A percentile compares a stretch with the other conserved stretches of the same genome.
Conservation (phyloP, 1,140 invertebrate species). For the Pachypeltis micranthus region DNA sequence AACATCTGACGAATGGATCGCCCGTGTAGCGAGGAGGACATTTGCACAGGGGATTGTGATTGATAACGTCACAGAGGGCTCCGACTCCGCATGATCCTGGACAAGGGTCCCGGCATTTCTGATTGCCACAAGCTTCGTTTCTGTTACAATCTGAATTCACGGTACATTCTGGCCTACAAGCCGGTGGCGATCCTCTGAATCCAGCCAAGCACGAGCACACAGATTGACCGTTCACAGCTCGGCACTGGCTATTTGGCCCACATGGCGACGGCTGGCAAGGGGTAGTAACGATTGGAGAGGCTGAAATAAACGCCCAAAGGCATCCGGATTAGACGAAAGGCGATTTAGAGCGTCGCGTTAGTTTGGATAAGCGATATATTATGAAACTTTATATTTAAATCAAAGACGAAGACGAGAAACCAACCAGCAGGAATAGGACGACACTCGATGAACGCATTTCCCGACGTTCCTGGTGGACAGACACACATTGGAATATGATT, state of each 20-base stretch:
- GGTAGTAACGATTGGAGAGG: conserved; percentile 34
- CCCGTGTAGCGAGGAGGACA: conserved; percentile 46
- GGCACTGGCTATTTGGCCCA: conserved; percentile 63
- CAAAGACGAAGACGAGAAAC: too few relatives aligned
- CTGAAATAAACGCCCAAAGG: conserved; percentile 16
- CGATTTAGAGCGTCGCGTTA: too few relatives aligned
- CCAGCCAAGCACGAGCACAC: conserved; percentile 59
- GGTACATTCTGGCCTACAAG: conserved; percentile 60
- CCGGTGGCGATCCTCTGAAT: conserved; percentile 57
- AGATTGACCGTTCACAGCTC: conserved; percentile 53
- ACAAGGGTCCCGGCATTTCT: conserved; percentile 67
- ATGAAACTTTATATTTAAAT: too few relatives aligned
- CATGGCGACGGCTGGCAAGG: conserved; percentile 59
- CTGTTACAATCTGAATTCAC: conserved; percentile 58
- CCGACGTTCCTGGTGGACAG: conserved; percentile 37
- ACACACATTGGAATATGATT: conserved; percentile 40
- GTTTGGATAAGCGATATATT: too few relatives aligned
- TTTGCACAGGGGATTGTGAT: conserved; percentile 51
- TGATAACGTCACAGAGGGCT: conserved; percentile 53
- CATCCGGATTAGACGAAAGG: too few relatives aligned
- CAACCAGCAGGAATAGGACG: conserved; percentile 37
- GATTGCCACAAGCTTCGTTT: conserved; percentile 57
- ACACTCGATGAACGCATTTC: conserved; percentile 38
- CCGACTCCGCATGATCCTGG: conserved; percentile 59
- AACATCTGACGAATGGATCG: conserved; percentile 51